phyloP scores from a whole-genome alignment of 2,888 invertebrate genomes.

The Eledona agricola region DNA sequence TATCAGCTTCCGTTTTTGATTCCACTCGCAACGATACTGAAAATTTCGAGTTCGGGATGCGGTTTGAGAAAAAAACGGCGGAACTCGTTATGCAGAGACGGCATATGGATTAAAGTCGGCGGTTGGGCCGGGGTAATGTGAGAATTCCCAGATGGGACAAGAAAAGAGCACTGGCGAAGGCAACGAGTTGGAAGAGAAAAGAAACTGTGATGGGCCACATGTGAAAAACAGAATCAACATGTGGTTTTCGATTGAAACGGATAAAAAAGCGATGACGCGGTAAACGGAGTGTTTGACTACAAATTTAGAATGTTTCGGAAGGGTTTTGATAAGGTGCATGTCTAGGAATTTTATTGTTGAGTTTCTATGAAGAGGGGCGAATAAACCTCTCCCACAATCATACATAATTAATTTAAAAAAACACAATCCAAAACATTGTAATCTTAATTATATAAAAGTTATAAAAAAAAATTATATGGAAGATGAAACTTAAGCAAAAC shows the following conservation, averaged over 20 bases:
- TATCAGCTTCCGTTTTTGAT: conserved; percentile 15
- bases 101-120: conserved; percentile 13
- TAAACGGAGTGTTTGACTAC: neutral
- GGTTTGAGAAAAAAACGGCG: conserved; percentile 1
- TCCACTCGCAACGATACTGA: conserved; percentile 10
- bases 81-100: neutral
- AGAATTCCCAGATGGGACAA: conserved; percentile 16
- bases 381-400: too few species aligned
- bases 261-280: conserved; percentile 22
- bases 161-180: neutral
- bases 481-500: too few species aligned
- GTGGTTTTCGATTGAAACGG: conserved; percentile 31
- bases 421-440: too few species aligned
- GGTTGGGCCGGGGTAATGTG: conserved; percentile 9
- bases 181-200: conserved; percentile 6
- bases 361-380: too few species aligned
- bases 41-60: conserved; percentile 18
- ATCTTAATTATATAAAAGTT: too few species aligned
- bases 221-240: conserved; percentile 34
- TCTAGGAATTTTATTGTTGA: too few species aligned
- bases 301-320: too few species aligned
- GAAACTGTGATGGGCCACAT: conserved; percentile 16
- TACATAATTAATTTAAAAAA: too few species aligned
- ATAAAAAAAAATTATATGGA: too few species aligned
- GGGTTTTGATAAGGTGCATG: too few species aligned